Evolutionary conservation across 2,113 vertebrate genomes (phyloP), one percentile per base, ranked within the genome.

Genomic region (Isichthys henryi): DNA sequence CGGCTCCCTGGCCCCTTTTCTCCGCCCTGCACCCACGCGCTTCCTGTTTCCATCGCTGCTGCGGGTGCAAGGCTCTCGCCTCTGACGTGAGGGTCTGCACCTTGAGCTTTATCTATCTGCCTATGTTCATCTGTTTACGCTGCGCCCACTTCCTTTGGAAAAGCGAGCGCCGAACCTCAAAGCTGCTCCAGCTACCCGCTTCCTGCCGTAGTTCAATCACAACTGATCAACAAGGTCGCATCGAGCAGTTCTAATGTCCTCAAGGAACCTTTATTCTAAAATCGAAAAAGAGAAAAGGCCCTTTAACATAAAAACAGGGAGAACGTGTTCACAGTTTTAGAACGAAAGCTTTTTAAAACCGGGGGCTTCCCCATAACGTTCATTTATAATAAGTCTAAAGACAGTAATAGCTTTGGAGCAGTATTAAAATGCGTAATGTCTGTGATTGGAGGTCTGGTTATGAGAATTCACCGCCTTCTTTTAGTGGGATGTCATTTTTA

Each of bases 61-160:
- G 88, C 19, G 70, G 88, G 9, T 52, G 31, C 46, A 23, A 7
- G 50, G 91, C 91, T 92, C 82, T 2, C 94, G 91, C 62, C 83
- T 94, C 88, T 95, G 94, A 95, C 94, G 91, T 62, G 90, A 89
- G 48, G 92, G 90, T 15, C 90, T 88, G 46, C 2, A 27, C 90
- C 88, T 88, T 91, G 91, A 89, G 89, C 43, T 45, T 90, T 88
- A 43, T 46, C 74, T 45, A 19, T 80, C 74, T 13, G 35, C 5
- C 62, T 46, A 2, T 19, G 43, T 88, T 89, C 92, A 90, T 86
- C 85, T 90, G 89, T 92, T 88, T 87, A 86, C 77, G 62, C 46
- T 43, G 84, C 87, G 10, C 93, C 95, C 95, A 90, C 95, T 92
- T 96, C 95, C 95, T 93, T 91, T 94, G 94, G 94, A 96, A 95